Evolutionary conservation across 2,888 invertebrate species (phyloP).

Genomic region (Drosophila formosana): DNA sequence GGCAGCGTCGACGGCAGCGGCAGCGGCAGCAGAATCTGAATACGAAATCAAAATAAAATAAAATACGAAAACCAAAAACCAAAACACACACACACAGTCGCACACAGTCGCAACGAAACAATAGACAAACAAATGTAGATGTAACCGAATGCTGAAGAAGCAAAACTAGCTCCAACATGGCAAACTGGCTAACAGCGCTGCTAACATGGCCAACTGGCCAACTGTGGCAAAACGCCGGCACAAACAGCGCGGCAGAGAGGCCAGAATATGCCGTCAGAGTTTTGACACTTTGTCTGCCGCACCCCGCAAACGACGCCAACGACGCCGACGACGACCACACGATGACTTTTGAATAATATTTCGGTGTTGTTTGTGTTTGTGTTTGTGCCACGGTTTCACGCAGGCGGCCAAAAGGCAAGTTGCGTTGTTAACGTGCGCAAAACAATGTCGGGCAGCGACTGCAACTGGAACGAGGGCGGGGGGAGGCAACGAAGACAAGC

Average conservation of each 20-base stretch:
- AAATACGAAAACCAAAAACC: conserved; percentile 38
- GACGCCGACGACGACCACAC: conserved; percentile 41
- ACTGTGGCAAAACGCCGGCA: conserved; percentile 16
- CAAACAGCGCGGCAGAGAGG: not conserved
- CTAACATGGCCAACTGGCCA: conserved; percentile 26
- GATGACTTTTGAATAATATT: conserved; percentile 73
- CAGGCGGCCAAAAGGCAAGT: conserved; percentile 68
- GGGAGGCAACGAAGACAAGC: conserved; percentile 11
- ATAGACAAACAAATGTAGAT: conserved; percentile 62
- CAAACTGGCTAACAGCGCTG: conserved; percentile 23
- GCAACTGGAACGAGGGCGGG: conserved; percentile 27
- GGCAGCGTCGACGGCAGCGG: conserved; percentile 41
- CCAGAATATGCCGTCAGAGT: not conserved
- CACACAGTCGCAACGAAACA: conserved; percentile 21
- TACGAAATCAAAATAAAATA: conserved; percentile 38
- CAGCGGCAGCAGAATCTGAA: conserved; percentile 45
- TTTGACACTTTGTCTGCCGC: conserved; percentile 21
- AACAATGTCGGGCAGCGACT: conserved; percentile 60
- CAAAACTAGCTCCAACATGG: conserved; percentile 48
- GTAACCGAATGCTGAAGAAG: conserved; percentile 75
- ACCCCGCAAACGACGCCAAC: conserved; percentile 33
- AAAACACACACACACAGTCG: conserved; percentile 11
- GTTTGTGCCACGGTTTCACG: conserved; percentile 46
- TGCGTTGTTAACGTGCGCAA: conserved; percentile 71
- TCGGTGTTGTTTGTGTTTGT: conserved; percentile 56